Conservation (phyloP, 2,888 invertebrate genomes). For the Drosophila bunnanda region DNA sequence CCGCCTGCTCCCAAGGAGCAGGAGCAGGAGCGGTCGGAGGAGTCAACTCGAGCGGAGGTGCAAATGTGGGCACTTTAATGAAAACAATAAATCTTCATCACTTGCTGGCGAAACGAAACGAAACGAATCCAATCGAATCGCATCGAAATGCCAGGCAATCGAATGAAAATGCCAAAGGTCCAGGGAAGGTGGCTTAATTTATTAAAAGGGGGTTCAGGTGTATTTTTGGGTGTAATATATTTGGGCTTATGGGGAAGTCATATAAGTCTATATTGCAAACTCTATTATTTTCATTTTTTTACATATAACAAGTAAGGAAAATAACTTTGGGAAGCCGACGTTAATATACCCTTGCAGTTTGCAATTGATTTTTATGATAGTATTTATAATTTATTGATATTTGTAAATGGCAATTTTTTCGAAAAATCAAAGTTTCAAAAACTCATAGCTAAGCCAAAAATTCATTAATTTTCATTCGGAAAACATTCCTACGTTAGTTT, state of each 20-base stretch:
- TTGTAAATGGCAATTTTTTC: too few relatives aligned
- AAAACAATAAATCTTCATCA: constrained; percentile 79
- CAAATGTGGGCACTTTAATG: constrained; percentile 75
- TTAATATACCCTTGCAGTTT: too few relatives aligned
- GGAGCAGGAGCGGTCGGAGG: not conserved
- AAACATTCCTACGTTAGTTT: too few relatives aligned
- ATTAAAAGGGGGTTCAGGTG: not conserved
- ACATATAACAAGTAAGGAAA: too few relatives aligned
- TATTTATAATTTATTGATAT: too few relatives aligned
- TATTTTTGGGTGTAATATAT: not conserved
- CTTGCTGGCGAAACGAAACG: constrained; percentile 26
- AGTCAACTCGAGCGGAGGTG: constrained; percentile 61
- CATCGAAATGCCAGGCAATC: constrained; percentile 56
- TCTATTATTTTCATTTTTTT: too few relatives aligned
- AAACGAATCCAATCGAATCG: constrained; percentile 17
- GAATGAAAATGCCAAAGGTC: constrained; percentile 53
- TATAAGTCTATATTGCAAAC: not conserved
- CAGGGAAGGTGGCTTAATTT: constrained; percentile 18
- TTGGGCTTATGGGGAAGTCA: too few relatives aligned
- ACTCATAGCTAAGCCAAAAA: too few relatives aligned
- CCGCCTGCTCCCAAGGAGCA: not conserved
- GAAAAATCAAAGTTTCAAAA: too few relatives aligned
- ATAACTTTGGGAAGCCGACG: too few relatives aligned
- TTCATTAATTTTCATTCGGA: too few relatives aligned
- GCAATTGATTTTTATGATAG: too few relatives aligned